Evolutionary conservation across 1,140 invertebrate species (phyloP), one percentile per base, ranked within the genome.

Genomic region (Triops longicaudatus): DNA sequence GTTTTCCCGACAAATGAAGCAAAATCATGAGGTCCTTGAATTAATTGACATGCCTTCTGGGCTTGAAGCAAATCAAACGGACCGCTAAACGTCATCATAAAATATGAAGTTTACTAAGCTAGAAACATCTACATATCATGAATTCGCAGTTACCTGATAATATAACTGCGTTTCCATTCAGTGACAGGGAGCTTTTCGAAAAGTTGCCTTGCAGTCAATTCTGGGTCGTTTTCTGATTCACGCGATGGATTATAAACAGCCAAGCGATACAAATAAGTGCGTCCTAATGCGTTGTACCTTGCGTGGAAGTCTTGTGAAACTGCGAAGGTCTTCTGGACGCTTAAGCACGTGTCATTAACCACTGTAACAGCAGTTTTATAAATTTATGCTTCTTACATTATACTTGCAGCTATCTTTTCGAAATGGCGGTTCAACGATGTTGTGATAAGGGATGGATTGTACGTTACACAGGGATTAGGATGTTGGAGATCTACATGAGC

Each of bases 11-110:
- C 76, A 76, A 93, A 93, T 4, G 90, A 89, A 41, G 87, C 86
- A 83, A 91, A 93, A 82, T 93, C 90, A 81, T 90, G 90, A 50
- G 82, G 81, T 0, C 91, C 90, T 28, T 86, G 80, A 77, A 91
- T 87, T 79, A 90, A 83, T 75, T 85, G 83, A 1, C 87, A 82
- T 7, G 85, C 89, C 78, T 85, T 82, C 79, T 83, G 85, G 42
- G 89, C 82, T 50, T 83, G 85, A 44, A 89, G 86, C 14, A 90
- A 83, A 81, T 91, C 86, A 79, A 91, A 90, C 10, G 80, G 80
- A n/a, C 71, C 50, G 5, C 50, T 63, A 31, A 82, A 82, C n/a
- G 81, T 50, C 74, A 82, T 79, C 76, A 89, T 90, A 81, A 71
- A 85, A 85, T 78, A n/a, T n/a, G n/a, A n/a, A n/a, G n/a, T n/a